A percentile compares a stretch with the other conserved stretches of the same genome.
phyloP scores from a whole-genome alignment of 1,140 invertebrate genomes.

The Euschistus heros region DNA sequence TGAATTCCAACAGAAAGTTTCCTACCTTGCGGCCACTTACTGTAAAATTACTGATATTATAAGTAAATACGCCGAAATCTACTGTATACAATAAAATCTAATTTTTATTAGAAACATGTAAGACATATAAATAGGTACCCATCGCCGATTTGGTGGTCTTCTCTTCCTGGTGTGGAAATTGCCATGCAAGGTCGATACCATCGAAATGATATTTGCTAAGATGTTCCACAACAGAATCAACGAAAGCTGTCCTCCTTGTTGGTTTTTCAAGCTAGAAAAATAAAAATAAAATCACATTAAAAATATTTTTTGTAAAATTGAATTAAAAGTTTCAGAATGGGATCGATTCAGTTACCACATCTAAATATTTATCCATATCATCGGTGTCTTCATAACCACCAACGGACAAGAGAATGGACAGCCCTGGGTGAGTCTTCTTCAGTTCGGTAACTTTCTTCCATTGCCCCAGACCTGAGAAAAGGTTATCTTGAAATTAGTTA shows the following conservation, averaged over 20 bases:
- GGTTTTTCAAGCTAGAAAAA: constrained; percentile 51
- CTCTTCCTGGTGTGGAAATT: constrained; percentile 64
- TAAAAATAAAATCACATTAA: too few relatives aligned
- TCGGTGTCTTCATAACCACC: constrained; percentile 56
- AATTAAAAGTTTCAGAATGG: too few relatives aligned
- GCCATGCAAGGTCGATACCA: constrained; percentile 74
- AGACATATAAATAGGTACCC: constrained; percentile 36
- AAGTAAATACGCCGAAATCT: too few relatives aligned
- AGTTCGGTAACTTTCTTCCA: constrained; percentile 56
- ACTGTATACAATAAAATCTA: too few relatives aligned
- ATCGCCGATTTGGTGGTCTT: constrained; percentile 60
- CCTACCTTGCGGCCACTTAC: not conserved
- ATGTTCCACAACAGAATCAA: constrained; percentile 57
- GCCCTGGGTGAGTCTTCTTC: constrained; percentile 55
- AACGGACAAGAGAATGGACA: constrained; percentile 67
- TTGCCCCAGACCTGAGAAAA: constrained; percentile 42
- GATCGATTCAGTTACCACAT: constrained; percentile 37
- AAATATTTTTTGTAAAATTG: too few relatives aligned
- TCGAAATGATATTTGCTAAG: constrained; percentile 70
- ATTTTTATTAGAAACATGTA: too few relatives aligned
- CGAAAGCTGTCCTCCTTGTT: constrained; percentile 57
- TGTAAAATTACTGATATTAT: not conserved
- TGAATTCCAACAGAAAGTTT: too few relatives aligned
- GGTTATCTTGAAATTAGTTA: not conserved
- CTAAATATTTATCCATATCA: constrained; percentile 52